phyloP scores from a whole-genome alignment of 2,888 invertebrate species.

The Lymantria monacha region DNA sequence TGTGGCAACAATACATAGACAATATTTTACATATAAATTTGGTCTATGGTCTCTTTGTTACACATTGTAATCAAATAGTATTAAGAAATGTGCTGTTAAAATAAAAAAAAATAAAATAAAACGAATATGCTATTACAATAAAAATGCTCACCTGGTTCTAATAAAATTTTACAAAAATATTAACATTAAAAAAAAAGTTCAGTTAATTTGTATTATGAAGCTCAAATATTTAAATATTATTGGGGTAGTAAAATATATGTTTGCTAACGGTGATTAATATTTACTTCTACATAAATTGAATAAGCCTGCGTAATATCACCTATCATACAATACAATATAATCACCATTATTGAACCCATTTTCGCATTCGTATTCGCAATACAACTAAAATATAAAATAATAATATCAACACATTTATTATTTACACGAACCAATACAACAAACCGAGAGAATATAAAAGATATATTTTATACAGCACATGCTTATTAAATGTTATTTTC shows the following conservation, averaged over 20 bases:
- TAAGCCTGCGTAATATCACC: slow-evolving; percentile 11
- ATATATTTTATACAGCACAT: slow-evolving; percentile 8
- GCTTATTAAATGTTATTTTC: slow-evolving; percentile 9
- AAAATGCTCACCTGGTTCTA: slow-evolving; percentile 40
- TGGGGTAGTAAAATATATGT: slow-evolving; percentile 15
- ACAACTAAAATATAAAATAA: slow-evolving; percentile 29
- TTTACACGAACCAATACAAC: slow-evolving; percentile 27
- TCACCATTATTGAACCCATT: background rate
- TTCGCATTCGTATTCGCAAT: slow-evolving; percentile 12
- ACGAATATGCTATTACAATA: slow-evolving; percentile 18
- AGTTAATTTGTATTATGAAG: slow-evolving; percentile 18
- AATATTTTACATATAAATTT: background rate
- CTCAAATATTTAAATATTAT: slow-evolving; percentile 4
- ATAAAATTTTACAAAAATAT: slow-evolving; percentile 39
- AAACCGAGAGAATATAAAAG: slow-evolving; percentile 16
- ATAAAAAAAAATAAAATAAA: slow-evolving; percentile 29
- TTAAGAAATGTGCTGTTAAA: slow-evolving; percentile 29
- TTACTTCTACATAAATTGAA: slow-evolving; percentile 17
- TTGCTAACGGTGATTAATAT: slow-evolving; percentile 11
- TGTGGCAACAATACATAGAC: too few relatives aligned
- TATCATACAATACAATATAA: background rate
- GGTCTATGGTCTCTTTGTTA: background rate
- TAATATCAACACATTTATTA: slow-evolving; percentile 41
- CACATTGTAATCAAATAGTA: slow-evolving; percentile 9
- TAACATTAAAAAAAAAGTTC: slow-evolving; percentile 26